Conservation (phyloP, 1,140 invertebrate species). For the Brachionus manjavacas region DNA sequence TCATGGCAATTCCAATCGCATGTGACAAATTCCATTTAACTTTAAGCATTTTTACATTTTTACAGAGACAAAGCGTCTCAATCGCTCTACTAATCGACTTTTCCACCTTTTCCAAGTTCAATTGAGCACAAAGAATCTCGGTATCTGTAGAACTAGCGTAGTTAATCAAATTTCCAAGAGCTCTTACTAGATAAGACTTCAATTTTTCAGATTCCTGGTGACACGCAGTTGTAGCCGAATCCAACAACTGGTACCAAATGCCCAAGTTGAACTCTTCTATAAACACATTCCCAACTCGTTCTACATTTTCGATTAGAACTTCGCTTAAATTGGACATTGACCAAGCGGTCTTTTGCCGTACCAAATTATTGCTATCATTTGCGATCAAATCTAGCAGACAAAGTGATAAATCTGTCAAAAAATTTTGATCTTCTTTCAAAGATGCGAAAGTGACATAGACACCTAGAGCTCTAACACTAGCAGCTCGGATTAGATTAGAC, state of each 20-base stretch:
- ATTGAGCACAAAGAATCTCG: neutral
- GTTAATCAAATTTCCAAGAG: conserved; percentile 34
- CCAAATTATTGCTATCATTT: conserved; percentile 29
- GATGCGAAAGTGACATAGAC: conserved; percentile 39
- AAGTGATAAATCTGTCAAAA: conserved; percentile 21
- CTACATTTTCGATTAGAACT: conserved; percentile 31
- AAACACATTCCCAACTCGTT: conserved; percentile 16
- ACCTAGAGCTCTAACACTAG: conserved; percentile 25
- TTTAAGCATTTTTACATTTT: conserved; percentile 38
- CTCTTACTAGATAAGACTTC: conserved; percentile 15
- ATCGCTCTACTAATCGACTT: conserved; percentile 1
- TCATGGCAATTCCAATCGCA: conserved; percentile 35
- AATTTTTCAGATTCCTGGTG: conserved; percentile 23
- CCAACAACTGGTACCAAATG: neutral
- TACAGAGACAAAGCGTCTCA: neutral
- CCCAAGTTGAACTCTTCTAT: conserved; percentile 22
- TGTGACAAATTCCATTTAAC: conserved; percentile 41
- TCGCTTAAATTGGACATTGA: conserved; percentile 40
- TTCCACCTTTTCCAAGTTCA: neutral
- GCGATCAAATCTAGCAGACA: conserved; percentile 3
- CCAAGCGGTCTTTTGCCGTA: conserved; percentile 33
- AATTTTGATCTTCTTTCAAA: conserved; percentile 41
- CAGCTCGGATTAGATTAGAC: conserved; percentile 37
- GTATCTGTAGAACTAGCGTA: neutral
- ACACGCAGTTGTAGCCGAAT: neutral